Percentiles rank a stretch among this genome's conserved stretches.
Conservation (phyloP, 2,113 vertebrate genomes). For the Pipa parva region DNA sequence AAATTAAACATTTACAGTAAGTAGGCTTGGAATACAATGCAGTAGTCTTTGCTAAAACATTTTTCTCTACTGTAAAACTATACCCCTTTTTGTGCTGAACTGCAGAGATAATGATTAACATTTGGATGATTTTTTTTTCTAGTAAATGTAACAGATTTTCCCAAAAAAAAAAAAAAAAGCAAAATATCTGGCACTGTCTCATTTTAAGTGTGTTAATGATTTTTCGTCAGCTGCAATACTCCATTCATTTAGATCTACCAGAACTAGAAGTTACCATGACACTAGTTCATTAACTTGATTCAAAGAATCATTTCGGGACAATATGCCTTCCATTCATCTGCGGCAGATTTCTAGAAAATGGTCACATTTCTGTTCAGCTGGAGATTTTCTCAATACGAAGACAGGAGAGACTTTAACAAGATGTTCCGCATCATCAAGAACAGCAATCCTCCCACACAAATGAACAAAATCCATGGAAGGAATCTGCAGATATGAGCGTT, state of each 20-base stretch:
- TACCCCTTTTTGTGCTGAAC: no score
- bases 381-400: background rate
- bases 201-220: background rate
- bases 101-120: no score
- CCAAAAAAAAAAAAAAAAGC: no score
- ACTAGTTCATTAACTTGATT: constrained; percentile 6
- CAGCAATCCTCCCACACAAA: constrained; percentile 14
- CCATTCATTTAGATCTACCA: background rate
- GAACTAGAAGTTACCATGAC: background rate
- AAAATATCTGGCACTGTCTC: background rate
- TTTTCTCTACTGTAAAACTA: no score
- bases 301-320: background rate
- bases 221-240: background rate
- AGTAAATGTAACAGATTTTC: no score
- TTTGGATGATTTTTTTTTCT: no score
- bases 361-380: background rate
- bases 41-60: no score
- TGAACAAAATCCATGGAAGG: background rate
- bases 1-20: no score
- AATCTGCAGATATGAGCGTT: background rate
- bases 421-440: constrained; percentile 16
- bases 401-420: constrained; percentile 1
- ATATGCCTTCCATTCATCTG: background rate
- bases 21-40: no score
- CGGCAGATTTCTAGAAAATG: background rate